Base-by-base conservation (phyloP, 2,888 invertebrate genomes). In the Molanna angustata region DNA sequence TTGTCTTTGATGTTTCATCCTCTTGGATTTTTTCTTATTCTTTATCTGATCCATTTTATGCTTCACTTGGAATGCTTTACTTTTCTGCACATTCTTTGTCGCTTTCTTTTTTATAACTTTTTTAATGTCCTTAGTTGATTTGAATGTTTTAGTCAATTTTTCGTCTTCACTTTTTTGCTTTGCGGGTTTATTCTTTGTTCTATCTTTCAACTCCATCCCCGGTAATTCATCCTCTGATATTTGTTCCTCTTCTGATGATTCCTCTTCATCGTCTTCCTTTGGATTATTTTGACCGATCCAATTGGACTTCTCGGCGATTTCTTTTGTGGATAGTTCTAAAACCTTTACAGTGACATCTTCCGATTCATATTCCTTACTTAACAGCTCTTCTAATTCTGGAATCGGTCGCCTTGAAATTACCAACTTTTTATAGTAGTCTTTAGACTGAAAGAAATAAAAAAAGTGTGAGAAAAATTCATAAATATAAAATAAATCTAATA, bases 291-390 rank as follows among this genome's bases (percentile, higher is more conserved):
- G 78, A 6, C 90, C 90, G 55, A 90, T 86, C 67, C 86, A 84
- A 63, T 86, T 80, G 61, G 83, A 82, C 64, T 80, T 80, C 52
- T 84, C 79, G n/a, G 86, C 83, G 35, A 89, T 70, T 46, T 85
- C 84, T 54, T 82, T 82, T 32, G 86, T 73, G 14, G 87, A 83
- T 6, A 91, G 69, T 66, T 90, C 88, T 1, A 86, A 79, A 54
- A 91, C 85, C 74, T 86, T 88, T 0, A 91, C 88, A 60, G 85
- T 86, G 0, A 88, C 88, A 66, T 86, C 83, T 32, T 85, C 85
- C 62, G 87, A 83, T 68, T 90, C 85, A 69, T 86, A 88, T 63
- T 88, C 85, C 39, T 87, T 82, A 62, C 82, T 76, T 3, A 86
- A 69, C 47, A 86, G 68, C 62, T 86, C 76, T 64, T 86, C 84